Percentiles rank a stretch among this genome's conserved stretches.
phyloP scores from a whole-genome alignment of 2,888 invertebrate species.

The Torymus auratus region DNA sequence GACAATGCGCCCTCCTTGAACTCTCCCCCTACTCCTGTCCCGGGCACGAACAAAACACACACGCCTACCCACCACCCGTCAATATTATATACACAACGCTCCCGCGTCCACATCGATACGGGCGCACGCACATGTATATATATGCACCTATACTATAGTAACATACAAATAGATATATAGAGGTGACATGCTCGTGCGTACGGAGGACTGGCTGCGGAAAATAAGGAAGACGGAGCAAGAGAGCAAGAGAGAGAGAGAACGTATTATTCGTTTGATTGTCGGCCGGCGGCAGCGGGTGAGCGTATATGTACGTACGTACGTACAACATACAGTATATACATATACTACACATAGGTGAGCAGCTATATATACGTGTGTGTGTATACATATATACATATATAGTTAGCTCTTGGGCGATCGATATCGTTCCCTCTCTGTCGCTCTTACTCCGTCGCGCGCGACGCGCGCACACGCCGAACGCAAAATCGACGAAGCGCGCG shows the following conservation, averaged over 20 bases:
- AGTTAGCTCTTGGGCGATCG: conserved; percentile 21
- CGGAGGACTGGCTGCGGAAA: conserved; percentile 6
- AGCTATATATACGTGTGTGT: not conserved
- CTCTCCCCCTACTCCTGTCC: not conserved
- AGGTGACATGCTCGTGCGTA: too few species aligned
- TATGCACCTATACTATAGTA: not conserved
- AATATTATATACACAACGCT: not conserved
- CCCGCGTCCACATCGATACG: not conserved
- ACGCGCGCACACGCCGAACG: not conserved
- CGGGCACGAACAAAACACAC: not conserved
- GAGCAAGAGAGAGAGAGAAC: not conserved
- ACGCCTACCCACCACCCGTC: not conserved
- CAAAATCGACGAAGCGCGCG: conserved; percentile 40
- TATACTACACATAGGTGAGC: too few species aligned
- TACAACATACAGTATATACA: too few species aligned
- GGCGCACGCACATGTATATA: not conserved
- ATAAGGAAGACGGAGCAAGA: conserved; percentile 20
- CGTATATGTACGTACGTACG: not conserved
- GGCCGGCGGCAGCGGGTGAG: not conserved
- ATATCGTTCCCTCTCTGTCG: conserved; percentile 22
- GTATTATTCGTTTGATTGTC: conserved; percentile 43
- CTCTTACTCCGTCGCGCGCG: too few species aligned
- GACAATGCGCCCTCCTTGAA: conserved; percentile 13
- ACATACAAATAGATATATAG: too few species aligned
- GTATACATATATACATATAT: not conserved